Base-by-base conservation (phyloP, 2,797 vertebrate species). In the Hybognathus amarus region DNA sequence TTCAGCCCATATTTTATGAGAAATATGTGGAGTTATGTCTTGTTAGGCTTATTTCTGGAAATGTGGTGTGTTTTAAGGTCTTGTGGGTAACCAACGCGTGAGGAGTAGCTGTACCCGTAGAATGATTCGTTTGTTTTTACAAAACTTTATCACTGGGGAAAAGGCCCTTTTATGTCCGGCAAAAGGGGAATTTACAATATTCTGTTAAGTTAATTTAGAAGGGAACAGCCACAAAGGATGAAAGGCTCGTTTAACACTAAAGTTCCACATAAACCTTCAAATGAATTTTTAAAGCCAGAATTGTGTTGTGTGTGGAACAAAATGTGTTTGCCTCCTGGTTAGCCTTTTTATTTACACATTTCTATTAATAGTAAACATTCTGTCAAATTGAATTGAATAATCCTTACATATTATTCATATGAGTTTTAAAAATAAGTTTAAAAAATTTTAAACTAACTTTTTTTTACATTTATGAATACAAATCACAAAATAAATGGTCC, bases 251-350 rank as follows among this genome's bases (percentile, higher is more conserved):
- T 79, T 73, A 78, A 42, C 74, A 74, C 9, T 4, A 38, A 79
- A 79, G 12, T 75, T 85, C 80, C 85, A 85, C 40, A 85, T 83
- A 83, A 85, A 85, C 6, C 61, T 45, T 45, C 20, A 77, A 77
- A 78, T 74, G 6, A 50, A 63, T 45, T 73, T 74, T 45, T 42
- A 68, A 78, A 73, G 36, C 36, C 13, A 63, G 10, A 24, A 10
- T 9, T 56, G 13, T 36, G 84, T 38, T 40, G 17, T 30, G 69
- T 76, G 69, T 76, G 77, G 69, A 86, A 79, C 61, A 79, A 83
- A 86, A 74, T 68, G 47, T 50, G 69, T 68, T 24, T 45, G 40
- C 76, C 52, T 79, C 27, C 20, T 45, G 61, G 3, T 13, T 45
- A 4, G 12, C 42, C 4, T 45, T 13, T 45, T 45, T 45, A 13